These are phyloP conservation scores for Terebella lapidaria DNA, from an alignment of 2,888 invertebrate genomes.

Conservation along the genomic window DNA sequence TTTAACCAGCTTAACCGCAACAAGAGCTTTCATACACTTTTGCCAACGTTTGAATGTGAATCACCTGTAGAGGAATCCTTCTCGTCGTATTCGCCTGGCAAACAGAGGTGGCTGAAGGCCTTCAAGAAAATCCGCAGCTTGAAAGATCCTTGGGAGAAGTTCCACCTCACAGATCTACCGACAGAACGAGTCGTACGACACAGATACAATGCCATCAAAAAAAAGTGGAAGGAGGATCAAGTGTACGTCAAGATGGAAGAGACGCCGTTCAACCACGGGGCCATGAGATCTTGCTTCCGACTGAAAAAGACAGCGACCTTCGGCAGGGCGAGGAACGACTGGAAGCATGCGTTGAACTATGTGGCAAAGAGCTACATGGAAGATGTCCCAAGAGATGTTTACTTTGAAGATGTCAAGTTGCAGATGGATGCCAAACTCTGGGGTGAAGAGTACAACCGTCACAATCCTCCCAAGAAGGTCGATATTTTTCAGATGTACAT, in stretches of 20 bases:
- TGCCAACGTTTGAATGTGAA: too few relatives aligned
- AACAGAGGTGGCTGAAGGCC: slow-evolving; percentile 17
- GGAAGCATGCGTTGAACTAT: slow-evolving; percentile 58
- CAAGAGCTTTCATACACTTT: too few relatives aligned
- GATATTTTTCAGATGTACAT: slow-evolving; percentile 61
- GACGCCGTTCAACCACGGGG: slow-evolving; percentile 58
- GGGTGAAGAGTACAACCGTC: slow-evolving; percentile 61
- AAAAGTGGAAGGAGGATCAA: slow-evolving; percentile 56
- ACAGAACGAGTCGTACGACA: slow-evolving; percentile 55
- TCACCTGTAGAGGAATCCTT: too few relatives aligned
- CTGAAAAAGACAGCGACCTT: slow-evolving; percentile 57
- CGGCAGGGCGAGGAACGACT: slow-evolving; percentile 46
- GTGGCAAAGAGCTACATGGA: slow-evolving; percentile 60
- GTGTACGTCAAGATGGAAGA: slow-evolving; percentile 57
- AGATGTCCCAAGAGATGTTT: slow-evolving; percentile 54
- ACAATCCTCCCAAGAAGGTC: slow-evolving; percentile 61
- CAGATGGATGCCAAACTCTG: slow-evolving; percentile 62
- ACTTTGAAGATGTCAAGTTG: slow-evolving; percentile 60
- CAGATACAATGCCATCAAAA: slow-evolving; percentile 57
- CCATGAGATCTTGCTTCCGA: slow-evolving; percentile 60
- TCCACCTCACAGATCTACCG: slow-evolving; percentile 54
- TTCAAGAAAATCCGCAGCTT: slow-evolving; percentile 21
- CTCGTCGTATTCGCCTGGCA: too few relatives aligned
- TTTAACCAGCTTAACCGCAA: too few relatives aligned
- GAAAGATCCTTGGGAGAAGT: slow-evolving; percentile 57